Base-by-base conservation (phyloP, 2,113 vertebrate genomes). In the Hippocampus barbouri region DNA sequence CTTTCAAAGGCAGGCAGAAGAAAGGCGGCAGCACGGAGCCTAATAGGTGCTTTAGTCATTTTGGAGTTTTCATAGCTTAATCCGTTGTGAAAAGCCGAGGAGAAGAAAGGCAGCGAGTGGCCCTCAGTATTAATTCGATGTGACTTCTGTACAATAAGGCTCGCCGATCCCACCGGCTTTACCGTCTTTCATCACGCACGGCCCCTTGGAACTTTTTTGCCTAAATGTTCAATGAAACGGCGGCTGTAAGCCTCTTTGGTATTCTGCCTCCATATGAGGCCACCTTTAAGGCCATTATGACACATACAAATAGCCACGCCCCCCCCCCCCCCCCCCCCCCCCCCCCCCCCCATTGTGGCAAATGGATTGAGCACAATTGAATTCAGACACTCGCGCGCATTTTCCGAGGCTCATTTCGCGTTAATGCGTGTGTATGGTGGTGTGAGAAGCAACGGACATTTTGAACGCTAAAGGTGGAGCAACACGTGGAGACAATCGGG, bases 41-140 rank as follows among this genome's bases (percentile, higher is more conserved):
- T 98, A 97, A 95, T 96, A 95, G 94, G 94, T 95, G 94, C 95
- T 96, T 95, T 94, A 95, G 95, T 96, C 94, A 96, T 96, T 95
- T 95, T 92, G 78, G 94, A 96, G 95, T 96, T 97, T 98, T 96
- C 95, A 95, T 97, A 96, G 95, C 95, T 94, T 98, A 99, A 99
- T 98, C 95, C 94, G 90, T 93, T 97, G 94, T 97, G 95, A 98
- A 97, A 98, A 96, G 96, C 95, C 92, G 91, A 91, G 93, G 92
- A 95, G 94, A 95, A 95, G 95, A 96, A 96, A 96, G 92, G 94
- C 94, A 92, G 92, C 93, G 94, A 97, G 96, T 95, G 96, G 96
- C 95, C 94, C 93, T 98, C 97, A 94, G 93, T 95, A 95, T 95
- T 99, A 98, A 99, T 98, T 94, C 94, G 95, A 97, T 98, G 95